Base-by-base conservation (phyloP, 2,888 invertebrate species). In the Drosophila fulvimacula region DNA sequence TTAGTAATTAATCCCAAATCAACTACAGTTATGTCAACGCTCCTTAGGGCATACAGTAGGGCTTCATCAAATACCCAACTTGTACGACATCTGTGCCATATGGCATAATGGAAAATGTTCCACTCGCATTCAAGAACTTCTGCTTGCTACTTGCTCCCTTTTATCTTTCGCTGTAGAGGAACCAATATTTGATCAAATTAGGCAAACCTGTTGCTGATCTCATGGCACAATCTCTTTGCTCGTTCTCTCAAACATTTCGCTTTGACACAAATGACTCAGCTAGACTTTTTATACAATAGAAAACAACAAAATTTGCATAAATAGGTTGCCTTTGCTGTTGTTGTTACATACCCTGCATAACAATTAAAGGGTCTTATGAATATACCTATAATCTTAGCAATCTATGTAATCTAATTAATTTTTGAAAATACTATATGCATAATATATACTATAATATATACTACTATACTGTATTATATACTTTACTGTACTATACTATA, bases 191-290 rank as follows among this genome's bases (percentile, higher is more conserved):
- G 3, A 57, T 63, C 17, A 32, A 62, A 48, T 56, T 39, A 27
- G 48, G 13, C 32, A 73, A 76, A 76, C 76, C 79, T 69, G 76
- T 73, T 78, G 76, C 59, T 76, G 79, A 76, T 76, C 76, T 76
- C 79, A 76, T 76, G 65, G 52, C 52, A 69, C 61, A 73, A 69
- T 78, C 79, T 78, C 74, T 44, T 64, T 52, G 15, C 21, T 30
- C 48, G 24, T 69, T 76, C 64, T 34, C 48, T 69, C 74, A 74
- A 76, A 69, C 61, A 69, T 49, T 69, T 73, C 51, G 69, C 59
- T 46, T 15, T 58, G 60, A 75, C 59, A 75, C 66, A 71, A 63
- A 73, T 76, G 76, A 76, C 69, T 76, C 79, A 76, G 52, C 74
- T 44, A 19, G 58, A 21, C 44, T 30, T 46, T 57, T 52, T 39